Evolutionary conservation across 2,797 vertebrate species (phyloP).

Genomic region (Eremophila alpestris): DNA sequence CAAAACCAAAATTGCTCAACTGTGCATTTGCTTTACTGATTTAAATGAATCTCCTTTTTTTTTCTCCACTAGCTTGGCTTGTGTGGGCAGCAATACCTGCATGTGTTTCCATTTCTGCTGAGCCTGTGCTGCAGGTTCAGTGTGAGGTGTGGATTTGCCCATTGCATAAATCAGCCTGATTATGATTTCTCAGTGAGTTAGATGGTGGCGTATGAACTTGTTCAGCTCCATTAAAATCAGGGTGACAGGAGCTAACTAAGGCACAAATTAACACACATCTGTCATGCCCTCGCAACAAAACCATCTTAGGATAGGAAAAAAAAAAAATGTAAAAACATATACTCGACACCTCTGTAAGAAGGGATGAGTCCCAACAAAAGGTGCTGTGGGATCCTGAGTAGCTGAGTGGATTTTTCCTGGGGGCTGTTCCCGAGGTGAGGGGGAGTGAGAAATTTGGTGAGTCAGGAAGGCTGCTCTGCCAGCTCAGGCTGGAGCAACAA

Average conservation of each 20-base stretch:
- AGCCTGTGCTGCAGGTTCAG: background rate
- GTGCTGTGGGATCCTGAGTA: background rate
- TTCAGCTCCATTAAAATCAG: constrained; percentile 39
- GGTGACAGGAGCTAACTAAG: background rate
- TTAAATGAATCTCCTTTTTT: background rate
- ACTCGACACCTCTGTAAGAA: background rate
- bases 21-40: background rate
- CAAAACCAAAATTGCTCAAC: background rate
- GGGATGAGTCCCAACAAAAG: background rate
- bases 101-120: background rate
- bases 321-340: background rate
- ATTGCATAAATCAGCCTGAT: background rate
- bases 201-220: background rate
- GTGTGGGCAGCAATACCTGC: background rate
- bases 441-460: background rate
- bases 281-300: background rate
- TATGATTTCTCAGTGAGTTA: background rate
- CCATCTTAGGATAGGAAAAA: background rate
- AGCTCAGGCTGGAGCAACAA: background rate
- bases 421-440: background rate
- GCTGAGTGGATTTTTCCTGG: background rate
- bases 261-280: constrained; percentile 5
- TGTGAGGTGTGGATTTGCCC: background rate
- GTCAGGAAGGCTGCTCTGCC: background rate
- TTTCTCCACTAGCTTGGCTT: background rate